Conservation (phyloP, 2,888 invertebrate species). For the Thumatha senex region DNA sequence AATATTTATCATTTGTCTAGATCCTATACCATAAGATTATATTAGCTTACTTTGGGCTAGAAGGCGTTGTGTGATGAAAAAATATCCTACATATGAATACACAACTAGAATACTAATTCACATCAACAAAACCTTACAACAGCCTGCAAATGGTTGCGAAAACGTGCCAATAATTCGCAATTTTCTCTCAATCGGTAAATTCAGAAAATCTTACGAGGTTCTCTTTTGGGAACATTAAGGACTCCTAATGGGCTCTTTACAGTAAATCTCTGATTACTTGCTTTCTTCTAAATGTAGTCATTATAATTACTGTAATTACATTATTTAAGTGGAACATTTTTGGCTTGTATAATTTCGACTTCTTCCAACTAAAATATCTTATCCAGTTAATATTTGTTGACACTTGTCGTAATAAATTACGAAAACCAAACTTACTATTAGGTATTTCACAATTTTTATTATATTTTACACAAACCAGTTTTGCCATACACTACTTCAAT, state of each 20-base stretch:
- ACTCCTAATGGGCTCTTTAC: slow-evolving; percentile 27
- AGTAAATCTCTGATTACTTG: slow-evolving; percentile 28
- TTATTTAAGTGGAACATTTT: slow-evolving; percentile 2
- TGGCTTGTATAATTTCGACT: not conserved
- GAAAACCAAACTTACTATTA: no score
- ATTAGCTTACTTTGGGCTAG: no score
- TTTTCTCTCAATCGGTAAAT: slow-evolving; percentile 18
- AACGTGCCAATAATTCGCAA: slow-evolving; percentile 16
- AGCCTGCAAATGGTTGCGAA: not conserved
- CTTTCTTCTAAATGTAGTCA: slow-evolving; percentile 9
- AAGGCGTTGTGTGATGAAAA: no score
- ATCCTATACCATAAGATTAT: no score
- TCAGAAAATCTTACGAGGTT: slow-evolving; percentile 21
- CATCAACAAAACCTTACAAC: slow-evolving; percentile 4
- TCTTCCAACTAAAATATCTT: not conserved
- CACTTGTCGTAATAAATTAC: no score
- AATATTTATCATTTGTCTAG: no score
- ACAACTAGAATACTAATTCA: not conserved
- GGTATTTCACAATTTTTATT: no score
- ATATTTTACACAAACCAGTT: no score
- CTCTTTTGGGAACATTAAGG: slow-evolving; percentile 27
- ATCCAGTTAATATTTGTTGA: no score
- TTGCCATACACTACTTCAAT: no score
- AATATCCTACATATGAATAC: no score
- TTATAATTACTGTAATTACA: slow-evolving; percentile 28